A percentile compares a stretch with the other conserved stretches of the same genome.
These are phyloP conservation scores for Coptodon bakossiorum DNA, from an alignment of 2,113 vertebrate genomes.

Conservation along the genomic window DNA sequence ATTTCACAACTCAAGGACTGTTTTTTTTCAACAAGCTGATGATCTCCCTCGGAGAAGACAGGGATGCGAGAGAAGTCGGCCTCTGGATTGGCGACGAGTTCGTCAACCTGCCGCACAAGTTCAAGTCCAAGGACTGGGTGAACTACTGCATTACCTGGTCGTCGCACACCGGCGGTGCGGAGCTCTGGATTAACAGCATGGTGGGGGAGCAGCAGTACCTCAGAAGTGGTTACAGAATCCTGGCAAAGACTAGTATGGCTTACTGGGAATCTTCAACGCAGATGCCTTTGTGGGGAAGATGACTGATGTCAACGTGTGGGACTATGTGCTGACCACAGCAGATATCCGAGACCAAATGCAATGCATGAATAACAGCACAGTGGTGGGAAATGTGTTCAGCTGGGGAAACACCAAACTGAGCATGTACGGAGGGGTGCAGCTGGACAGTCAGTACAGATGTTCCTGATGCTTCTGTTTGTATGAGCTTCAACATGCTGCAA, in stretches of 20 bases:
- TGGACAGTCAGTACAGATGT: slow-evolving; percentile 75
- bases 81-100: slow-evolving; percentile 74
- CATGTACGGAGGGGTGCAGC: slow-evolving; percentile 74
- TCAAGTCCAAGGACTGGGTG: slow-evolving; percentile 57
- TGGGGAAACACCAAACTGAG: slow-evolving; percentile 75
- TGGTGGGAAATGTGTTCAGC: slow-evolving; percentile 70
- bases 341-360: slow-evolving; percentile 69
- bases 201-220: slow-evolving; percentile 57
- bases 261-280: slow-evolving; percentile 70
- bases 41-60: slow-evolving; percentile 57
- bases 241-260: slow-evolving; percentile 74
- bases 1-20: neutral
- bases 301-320: slow-evolving; percentile 76
- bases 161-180: slow-evolving; percentile 57
- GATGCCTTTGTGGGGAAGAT: slow-evolving; percentile 71
- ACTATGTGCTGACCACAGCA: slow-evolving; percentile 58
- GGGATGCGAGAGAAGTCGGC: slow-evolving; percentile 47
- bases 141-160: slow-evolving; percentile 79
- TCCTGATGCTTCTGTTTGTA: slow-evolving; percentile 13
- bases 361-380: slow-evolving; percentile 44
- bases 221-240: slow-evolving; percentile 55
- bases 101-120: slow-evolving; percentile 68
- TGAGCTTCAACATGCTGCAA: neutral
- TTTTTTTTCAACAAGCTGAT: slow-evolving; percentile 74
- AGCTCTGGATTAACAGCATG: slow-evolving; percentile 73